These are phyloP conservation scores for Gymnothorax javanicus DNA, from an alignment of 2,797 vertebrate genomes.

Conservation along the genomic window DNA sequence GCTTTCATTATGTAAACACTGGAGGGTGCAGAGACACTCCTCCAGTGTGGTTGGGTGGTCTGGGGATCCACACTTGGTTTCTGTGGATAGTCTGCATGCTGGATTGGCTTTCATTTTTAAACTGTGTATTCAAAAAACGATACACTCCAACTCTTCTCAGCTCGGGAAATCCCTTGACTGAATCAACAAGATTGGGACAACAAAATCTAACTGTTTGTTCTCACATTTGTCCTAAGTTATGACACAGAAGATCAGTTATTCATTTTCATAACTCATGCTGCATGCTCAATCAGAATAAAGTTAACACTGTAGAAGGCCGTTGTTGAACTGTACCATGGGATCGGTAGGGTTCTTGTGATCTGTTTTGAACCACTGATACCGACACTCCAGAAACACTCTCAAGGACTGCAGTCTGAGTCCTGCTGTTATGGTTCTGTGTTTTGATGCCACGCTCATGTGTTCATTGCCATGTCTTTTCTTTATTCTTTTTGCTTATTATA, in stretches of 20 bases:
- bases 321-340: not conserved
- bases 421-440: too few species aligned
- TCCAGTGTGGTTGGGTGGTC: constrained; percentile 22
- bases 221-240: not conserved
- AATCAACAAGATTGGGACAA: not conserved
- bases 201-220: not conserved
- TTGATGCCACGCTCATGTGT: too few species aligned
- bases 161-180: not conserved
- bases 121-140: not conserved
- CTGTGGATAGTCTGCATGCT: not conserved
- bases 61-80: not conserved
- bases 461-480: too few species aligned
- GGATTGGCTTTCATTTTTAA: not conserved
- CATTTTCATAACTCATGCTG: not conserved
- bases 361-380: too few species aligned
- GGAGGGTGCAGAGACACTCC: not conserved
- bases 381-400: too few species aligned
- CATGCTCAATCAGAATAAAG: constrained; percentile 9
- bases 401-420: too few species aligned
- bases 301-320: not conserved
- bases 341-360: too few species aligned
- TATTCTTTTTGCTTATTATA: too few species aligned
- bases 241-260: not conserved
- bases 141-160: not conserved
- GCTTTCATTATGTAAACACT: constrained; percentile 2